phyloP scores from a whole-genome alignment of 2,113 vertebrate species.

The Lipophrys pholis region DNA sequence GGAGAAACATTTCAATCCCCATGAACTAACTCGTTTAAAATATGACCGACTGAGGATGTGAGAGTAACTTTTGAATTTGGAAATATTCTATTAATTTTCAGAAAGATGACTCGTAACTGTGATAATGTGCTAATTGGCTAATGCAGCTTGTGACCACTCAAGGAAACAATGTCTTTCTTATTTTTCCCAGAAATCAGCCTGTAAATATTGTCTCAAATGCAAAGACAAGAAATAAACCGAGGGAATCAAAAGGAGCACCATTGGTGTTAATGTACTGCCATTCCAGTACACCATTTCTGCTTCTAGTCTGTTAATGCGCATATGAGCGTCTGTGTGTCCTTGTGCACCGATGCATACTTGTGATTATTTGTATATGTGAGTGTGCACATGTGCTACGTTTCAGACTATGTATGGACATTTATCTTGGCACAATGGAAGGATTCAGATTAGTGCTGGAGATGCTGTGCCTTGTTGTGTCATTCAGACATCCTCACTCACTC shows the following conservation, averaged over 20 bases:
- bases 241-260: constrained; percentile 48
- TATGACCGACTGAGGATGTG: too few species aligned
- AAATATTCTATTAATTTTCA: too few species aligned
- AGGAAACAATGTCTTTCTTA: neutral
- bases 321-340: neutral
- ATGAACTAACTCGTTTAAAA: too few species aligned
- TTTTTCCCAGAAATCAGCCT: constrained; percentile 33
- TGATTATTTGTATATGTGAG: constrained; percentile 6
- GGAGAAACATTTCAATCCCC: too few species aligned
- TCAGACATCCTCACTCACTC: constrained; percentile 23
- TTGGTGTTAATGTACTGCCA: too few species aligned
- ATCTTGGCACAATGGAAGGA: neutral
- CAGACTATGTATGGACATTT: neutral
- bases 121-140: too few species aligned
- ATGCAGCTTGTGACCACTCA: constrained; percentile 5
- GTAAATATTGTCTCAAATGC: constrained; percentile 44
- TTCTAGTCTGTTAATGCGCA: constrained; percentile 55
- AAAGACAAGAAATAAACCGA: constrained; percentile 53
- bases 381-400: constrained; percentile 4
- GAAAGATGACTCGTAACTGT: too few species aligned
- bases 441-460: constrained; percentile 8
- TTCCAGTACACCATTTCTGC: constrained; percentile 28
- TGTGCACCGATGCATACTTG: neutral
- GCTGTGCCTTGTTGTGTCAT: constrained; percentile 26
- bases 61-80: too few species aligned